Evolutionary conservation across 2,888 invertebrate species (phyloP), one percentile per base, ranked within the genome.

Genomic region (Quadriops clusia): DNA sequence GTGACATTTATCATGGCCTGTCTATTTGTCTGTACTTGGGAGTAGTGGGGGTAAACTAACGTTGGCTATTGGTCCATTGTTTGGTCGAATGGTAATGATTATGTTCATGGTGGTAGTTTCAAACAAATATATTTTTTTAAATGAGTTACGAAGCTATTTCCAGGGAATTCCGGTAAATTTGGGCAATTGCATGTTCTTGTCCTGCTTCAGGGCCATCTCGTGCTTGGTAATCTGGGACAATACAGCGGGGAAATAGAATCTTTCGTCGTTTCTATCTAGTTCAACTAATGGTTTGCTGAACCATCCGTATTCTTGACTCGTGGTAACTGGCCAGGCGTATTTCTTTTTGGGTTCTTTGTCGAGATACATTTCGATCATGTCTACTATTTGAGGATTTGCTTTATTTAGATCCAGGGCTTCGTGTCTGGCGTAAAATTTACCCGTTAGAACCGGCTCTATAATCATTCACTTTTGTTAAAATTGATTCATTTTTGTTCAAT

Each of bases 401-500:
- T 45, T 38, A 5, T 41, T 43, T 8, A 43, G 36, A 34, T 45
- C 42, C 7, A 38, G 28, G 1, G 36, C 40, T 30, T 60, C 56
- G 39, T 53, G 45, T 38, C 45, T 51, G 5, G 56, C 51, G 38
- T 58, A 60, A 40, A 60, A 58, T 41, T 60, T 60, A 6, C 48
- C 41, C 4, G 57, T 50, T n/a, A 54, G 34, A 11, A 38, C 37
- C 4, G 49, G 41, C 29, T 43, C 55, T 55, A 32, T 32, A 45
- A 45, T 17, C 22, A 32, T 14, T 28, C 8, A 12, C 15, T 36
- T 7, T 32, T 32, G 16, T 37, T 9, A 23, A 37, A 30, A 12
- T 22, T 26, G n/a, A 34, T 32, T 17, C 29, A 37, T 26, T 28
- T 34, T 22, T 26, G 26, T 11, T 34, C 34, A 9, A 32, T 37